These are phyloP conservation scores for Perca fluviatilis DNA, from an alignment of 2,113 vertebrate species.

Conservation along the genomic window DNA sequence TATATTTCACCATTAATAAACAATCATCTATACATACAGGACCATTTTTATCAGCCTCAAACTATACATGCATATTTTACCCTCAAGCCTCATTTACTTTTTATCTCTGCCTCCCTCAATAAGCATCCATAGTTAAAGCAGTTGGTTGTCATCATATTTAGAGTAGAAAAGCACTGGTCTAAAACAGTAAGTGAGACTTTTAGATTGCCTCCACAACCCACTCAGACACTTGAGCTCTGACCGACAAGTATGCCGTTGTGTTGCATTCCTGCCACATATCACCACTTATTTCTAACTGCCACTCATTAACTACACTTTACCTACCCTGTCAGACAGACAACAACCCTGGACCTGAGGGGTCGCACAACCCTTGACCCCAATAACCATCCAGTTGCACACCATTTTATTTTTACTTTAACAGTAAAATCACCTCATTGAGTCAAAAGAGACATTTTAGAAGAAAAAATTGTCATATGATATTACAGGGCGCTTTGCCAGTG, in stretches of 20 bases:
- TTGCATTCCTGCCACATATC: conserved; percentile 59
- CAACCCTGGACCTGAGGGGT: conserved; percentile 47
- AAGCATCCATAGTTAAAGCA: neutral
- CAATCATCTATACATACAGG: neutral
- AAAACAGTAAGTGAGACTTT: conserved; percentile 19
- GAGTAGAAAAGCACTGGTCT: neutral
- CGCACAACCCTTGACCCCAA: conserved; percentile 42
- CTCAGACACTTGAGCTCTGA: neutral
- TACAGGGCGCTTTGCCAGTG: neutral
- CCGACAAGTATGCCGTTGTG: conserved; percentile 29
- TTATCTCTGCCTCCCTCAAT: neutral
- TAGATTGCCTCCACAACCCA: conserved; percentile 1
- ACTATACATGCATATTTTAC: neutral
- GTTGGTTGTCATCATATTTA: neutral
- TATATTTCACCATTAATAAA: neutral
- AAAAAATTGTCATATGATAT: neutral
- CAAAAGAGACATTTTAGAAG: conserved; percentile 18
- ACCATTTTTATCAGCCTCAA: neutral
- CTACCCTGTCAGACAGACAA: conserved; percentile 51
- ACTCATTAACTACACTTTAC: conserved; percentile 57
- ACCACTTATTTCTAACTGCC: conserved; percentile 50
- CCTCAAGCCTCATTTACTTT: neutral
- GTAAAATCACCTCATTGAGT: conserved; percentile 24
- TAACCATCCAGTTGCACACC: conserved; percentile 35
- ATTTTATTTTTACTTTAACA: conserved; percentile 1